Evolutionary conservation across 2,888 invertebrate species (phyloP).

Genomic region (Caenorhabditis sp.): DNA sequence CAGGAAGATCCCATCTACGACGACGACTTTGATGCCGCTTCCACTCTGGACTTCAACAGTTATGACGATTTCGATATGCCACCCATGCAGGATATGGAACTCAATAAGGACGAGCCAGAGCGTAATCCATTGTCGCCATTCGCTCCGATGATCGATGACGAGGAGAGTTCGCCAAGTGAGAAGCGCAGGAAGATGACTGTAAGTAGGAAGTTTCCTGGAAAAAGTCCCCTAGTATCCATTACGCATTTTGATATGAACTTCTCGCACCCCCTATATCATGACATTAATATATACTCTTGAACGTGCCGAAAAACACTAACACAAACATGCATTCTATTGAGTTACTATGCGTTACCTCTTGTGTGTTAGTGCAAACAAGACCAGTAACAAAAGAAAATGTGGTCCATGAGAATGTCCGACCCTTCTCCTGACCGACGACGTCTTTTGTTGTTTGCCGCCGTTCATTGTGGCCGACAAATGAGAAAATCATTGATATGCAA

Average conservation of each 20-base stretch:
- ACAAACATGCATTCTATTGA: constrained; percentile 45
- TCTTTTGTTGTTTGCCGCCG: constrained; percentile 56
- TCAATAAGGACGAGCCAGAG: constrained; percentile 11
- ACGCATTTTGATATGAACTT: constrained; percentile 15
- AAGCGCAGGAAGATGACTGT: constrained; percentile 39
- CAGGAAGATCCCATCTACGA: constrained; percentile 59
- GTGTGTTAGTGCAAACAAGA: constrained; percentile 59
- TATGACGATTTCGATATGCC: constrained; percentile 45
- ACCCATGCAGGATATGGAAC: neutral
- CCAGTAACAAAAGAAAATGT: constrained; percentile 60
- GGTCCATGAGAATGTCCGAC: constrained; percentile 66
- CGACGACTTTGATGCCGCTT: constrained; percentile 71
- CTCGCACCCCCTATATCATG: constrained; percentile 35
- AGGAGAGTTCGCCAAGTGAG: constrained; percentile 42
- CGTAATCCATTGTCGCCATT: constrained; percentile 46
- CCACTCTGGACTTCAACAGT: constrained; percentile 33
- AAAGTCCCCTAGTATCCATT: neutral
- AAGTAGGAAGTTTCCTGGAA: constrained; percentile 5
- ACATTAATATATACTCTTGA: constrained; percentile 41
- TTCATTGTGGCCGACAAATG: constrained; percentile 35
- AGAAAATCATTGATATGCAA: constrained; percentile 57
- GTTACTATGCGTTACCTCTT: constrained; percentile 47
- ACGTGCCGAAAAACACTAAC: constrained; percentile 26
- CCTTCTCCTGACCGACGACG: constrained; percentile 25
- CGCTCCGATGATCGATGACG: constrained; percentile 28